phyloP scores from a whole-genome alignment of 2,797 vertebrate species.

The Crocidura indochinensis region DNA sequence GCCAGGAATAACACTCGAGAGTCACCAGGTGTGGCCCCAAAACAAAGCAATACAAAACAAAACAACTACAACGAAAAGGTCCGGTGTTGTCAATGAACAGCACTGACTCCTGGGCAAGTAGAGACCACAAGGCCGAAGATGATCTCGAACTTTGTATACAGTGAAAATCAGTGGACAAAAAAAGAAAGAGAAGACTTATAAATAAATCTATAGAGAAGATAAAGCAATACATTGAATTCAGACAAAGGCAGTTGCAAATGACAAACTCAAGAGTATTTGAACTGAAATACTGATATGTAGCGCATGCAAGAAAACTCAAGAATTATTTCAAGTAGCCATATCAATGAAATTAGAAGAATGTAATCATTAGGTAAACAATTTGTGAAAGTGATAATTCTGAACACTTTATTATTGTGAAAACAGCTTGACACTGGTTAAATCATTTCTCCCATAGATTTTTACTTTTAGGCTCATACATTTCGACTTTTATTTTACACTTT shows the following conservation, averaged over 20 bases:
- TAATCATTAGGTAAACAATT: background rate
- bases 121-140: background rate
- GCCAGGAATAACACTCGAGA: too few species aligned
- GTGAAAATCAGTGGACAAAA: background rate
- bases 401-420: constrained; percentile 9
- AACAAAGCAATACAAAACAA: too few species aligned
- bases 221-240: background rate
- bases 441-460: background rate
- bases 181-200: background rate
- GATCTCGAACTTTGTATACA: too few species aligned
- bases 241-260: background rate
- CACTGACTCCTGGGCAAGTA: background rate
- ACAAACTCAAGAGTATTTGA: background rate
- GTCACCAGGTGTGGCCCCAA: too few species aligned
- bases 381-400: background rate
- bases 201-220: background rate
- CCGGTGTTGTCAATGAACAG: background rate
- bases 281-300: background rate
- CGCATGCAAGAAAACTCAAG: background rate
- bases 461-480: background rate
- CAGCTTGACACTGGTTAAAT: background rate
- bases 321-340: background rate
- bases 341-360: background rate
- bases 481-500: background rate
- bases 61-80: too few species aligned